Evolutionary conservation across 2,888 invertebrate genomes (phyloP), one percentile per base, ranked within the genome.

Genomic region (Melipona beecheii): DNA sequence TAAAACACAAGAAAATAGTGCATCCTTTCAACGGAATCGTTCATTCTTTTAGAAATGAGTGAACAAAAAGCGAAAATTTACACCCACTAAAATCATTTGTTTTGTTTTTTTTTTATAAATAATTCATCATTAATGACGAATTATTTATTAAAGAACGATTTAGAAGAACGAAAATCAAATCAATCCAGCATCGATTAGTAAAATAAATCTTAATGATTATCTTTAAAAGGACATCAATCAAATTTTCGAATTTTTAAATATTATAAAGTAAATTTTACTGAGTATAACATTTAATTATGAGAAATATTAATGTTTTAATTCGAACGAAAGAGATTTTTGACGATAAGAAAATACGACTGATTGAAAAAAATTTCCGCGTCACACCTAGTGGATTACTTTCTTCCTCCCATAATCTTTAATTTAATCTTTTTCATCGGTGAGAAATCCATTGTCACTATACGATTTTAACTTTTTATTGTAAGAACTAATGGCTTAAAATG

Each of bases 341-440:
- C 43, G 43, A 43, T 43, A 43, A 43, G 9, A 43, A 9, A 43
- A 43, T 43, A 43, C 43, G 43, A 43, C 9, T 43, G 43, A 62
- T 17, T n/a, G 3, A 56, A 56, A 17, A 24, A 24, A 31, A 21
- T 21, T 54, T 21, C 31, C 2, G 5, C n/a, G 4, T 58, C 24
- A 68, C 17, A 68, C 11, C n/a, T 50, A 24, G 24, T 50, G 2
- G 24, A 24, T 58, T 62, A 36, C 11, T 17, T 70, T 19, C 36
- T 36, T 36, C 36, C 13, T 27, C 62, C 31, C 11, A 50, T 21
- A 65, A 81, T n/a, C n/a, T n/a, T n/a, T n/a, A n/a, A n/a, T 83
- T 72, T 77, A 81, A 85, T 83, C 75, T 64, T 3, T 11, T 4
- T 6, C 9, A 5, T 9, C 5, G 4, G 6, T 6, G 6, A n/a